Evolutionary conservation across 1,140 invertebrate species (phyloP).

Genomic region (Drosophila sturtevanti): DNA sequence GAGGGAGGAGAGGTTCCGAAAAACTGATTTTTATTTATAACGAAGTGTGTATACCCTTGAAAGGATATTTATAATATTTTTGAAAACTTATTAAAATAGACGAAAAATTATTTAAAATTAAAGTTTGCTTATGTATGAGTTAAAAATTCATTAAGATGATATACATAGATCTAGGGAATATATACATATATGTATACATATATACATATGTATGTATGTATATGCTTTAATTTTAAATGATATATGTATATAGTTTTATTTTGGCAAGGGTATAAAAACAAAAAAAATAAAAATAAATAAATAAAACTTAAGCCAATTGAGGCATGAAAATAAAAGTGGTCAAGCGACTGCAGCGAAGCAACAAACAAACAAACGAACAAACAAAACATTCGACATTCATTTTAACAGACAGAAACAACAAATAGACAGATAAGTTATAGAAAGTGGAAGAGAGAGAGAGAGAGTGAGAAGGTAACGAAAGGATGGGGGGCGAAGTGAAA

Average conservation of each 20-base stretch:
- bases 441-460: neutral
- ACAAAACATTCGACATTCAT: conserved; percentile 8
- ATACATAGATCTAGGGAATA: too few species aligned
- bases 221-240: too few species aligned
- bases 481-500: neutral
- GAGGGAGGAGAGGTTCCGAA: neutral
- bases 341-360: conserved; percentile 26
- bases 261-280: neutral
- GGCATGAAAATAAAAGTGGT: conserved; percentile 72
- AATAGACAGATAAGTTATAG: too few species aligned
- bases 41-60: neutral
- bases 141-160: too few species aligned
- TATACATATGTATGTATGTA: too few species aligned
- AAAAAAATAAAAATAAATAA: neutral
- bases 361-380: neutral
- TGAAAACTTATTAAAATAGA: too few species aligned
- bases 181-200: too few species aligned
- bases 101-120: too few species aligned
- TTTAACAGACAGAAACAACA: neutral
- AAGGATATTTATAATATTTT: too few species aligned
- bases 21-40: neutral
- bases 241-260: too few species aligned
- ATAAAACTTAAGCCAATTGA: conserved; percentile 42
- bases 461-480: neutral
- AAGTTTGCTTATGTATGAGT: too few species aligned